These are phyloP conservation scores for Athene noctua DNA, from an alignment of 2,113 vertebrate species.

Conservation along the genomic window DNA sequence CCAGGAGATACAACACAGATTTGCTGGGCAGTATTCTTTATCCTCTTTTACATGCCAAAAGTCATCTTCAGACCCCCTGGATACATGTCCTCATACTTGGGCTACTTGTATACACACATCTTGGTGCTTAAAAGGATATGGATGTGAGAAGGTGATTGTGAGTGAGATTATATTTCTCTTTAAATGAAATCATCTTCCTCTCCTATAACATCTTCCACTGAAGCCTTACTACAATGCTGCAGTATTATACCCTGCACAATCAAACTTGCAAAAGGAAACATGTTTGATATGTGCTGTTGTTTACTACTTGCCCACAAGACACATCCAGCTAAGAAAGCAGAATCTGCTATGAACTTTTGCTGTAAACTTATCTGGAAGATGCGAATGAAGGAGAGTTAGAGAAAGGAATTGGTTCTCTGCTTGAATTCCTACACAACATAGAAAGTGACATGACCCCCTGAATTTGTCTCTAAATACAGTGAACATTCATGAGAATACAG, in stretches of 20 bases:
- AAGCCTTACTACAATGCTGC: neutral
- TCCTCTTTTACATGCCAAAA: neutral
- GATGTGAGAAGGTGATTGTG: neutral
- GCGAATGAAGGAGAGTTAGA: neutral
- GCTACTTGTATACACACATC: neutral
- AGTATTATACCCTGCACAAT: too few relatives aligned
- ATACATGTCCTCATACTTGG: neutral
- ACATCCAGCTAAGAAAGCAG: neutral
- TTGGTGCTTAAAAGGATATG: neutral
- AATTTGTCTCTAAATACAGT: slow-evolving; percentile 38
- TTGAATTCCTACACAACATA: neutral
- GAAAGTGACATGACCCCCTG: neutral
- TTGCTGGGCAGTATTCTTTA: neutral
- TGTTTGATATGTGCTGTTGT: neutral
- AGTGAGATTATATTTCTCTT: neutral
- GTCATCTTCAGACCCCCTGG: neutral
- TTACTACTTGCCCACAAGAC: neutral
- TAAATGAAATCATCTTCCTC: neutral
- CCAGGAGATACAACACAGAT: neutral
- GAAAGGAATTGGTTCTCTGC: neutral
- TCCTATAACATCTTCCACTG: neutral
- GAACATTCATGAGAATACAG: neutral
- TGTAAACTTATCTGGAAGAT: neutral
- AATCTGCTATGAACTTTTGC: neutral
- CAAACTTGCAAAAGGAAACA: neutral